Conservation (phyloP, 1,140 invertebrate species). For the Zaprionus davidi region DNA sequence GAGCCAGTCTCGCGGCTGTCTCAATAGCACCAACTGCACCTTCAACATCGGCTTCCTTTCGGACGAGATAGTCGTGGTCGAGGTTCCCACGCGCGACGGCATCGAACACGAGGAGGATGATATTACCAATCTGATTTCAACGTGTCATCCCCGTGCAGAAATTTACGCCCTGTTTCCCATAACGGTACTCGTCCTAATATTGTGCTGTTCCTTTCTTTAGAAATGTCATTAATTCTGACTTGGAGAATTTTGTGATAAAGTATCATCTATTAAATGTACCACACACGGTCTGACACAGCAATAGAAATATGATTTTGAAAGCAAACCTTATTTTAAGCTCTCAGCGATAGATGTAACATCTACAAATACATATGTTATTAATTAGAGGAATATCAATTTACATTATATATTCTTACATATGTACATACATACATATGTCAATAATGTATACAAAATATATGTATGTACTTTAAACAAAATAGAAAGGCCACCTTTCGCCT, state of each 20-base stretch:
- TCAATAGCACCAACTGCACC: conserved; percentile 90
- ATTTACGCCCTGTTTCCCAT: conserved; percentile 92
- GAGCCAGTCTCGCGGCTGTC: conserved; percentile 87
- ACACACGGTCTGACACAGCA: conserved; percentile 69
- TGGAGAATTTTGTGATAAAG: conserved; percentile 63
- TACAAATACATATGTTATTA: not conserved
- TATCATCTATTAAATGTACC: conserved; percentile 16
- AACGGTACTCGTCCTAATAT: conserved; percentile 89
- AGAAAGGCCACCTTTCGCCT: too few relatives aligned
- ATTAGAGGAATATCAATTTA: not conserved
- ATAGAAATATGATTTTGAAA: conserved; percentile 31
- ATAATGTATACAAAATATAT: not conserved
- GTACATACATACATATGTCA: too few relatives aligned
- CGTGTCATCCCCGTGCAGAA: conserved; percentile 90
- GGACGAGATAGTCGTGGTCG: conserved; percentile 91
- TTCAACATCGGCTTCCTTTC: conserved; percentile 89
- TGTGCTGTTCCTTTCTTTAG: conserved; percentile 91
- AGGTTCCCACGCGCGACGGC: conserved; percentile 91
- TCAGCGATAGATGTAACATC: conserved; percentile 53
- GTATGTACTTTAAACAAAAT: too few relatives aligned
- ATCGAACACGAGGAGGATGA: conserved; percentile 90
- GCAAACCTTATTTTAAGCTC: conserved; percentile 34
- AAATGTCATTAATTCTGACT: not conserved
- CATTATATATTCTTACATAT: not conserved
- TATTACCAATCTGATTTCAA: conserved; percentile 88